These are phyloP conservation scores for Popillia japonica DNA, from an alignment of 1,140 invertebrate genomes.

Conservation along the genomic window DNA sequence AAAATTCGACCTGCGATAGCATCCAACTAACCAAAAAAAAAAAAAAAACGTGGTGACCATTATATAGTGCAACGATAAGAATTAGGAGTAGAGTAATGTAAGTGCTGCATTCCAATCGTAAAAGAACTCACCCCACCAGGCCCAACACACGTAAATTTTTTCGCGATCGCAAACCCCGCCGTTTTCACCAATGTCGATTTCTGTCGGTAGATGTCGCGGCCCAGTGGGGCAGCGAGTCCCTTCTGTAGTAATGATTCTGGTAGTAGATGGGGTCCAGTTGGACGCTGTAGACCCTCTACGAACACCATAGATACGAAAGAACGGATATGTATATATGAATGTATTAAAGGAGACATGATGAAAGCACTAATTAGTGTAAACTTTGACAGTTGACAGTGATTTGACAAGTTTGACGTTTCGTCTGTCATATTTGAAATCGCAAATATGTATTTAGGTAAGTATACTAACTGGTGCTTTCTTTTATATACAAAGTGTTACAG, in stretches of 20 bases:
- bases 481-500: too few relatives aligned
- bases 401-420: too few relatives aligned
- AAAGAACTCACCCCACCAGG: slow-evolving; percentile 56
- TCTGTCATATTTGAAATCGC: too few relatives aligned
- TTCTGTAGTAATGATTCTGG: slow-evolving; percentile 51
- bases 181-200: slow-evolving; percentile 49
- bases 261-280: slow-evolving; percentile 54
- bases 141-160: slow-evolving; percentile 38
- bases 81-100: neutral
- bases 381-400: too few relatives aligned
- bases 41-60: too few relatives aligned
- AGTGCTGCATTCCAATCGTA: slow-evolving; percentile 16
- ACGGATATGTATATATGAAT: too few relatives aligned
- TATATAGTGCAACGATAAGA: neutral
- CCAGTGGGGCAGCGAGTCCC: slow-evolving; percentile 56
- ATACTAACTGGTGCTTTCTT: too few relatives aligned
- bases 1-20: too few relatives aligned
- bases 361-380: too few relatives aligned
- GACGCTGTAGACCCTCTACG: slow-evolving; percentile 57
- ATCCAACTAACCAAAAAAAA: too few relatives aligned
- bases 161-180: slow-evolving; percentile 34
- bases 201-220: slow-evolving; percentile 49
- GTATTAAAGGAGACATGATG: too few relatives aligned
- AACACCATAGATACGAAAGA: slow-evolving; percentile 29
- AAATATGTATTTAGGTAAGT: too few relatives aligned